These are phyloP conservation scores for Heteromormyrus szaboi DNA, from an alignment of 2,797 vertebrate species.

Conservation along the genomic window DNA sequence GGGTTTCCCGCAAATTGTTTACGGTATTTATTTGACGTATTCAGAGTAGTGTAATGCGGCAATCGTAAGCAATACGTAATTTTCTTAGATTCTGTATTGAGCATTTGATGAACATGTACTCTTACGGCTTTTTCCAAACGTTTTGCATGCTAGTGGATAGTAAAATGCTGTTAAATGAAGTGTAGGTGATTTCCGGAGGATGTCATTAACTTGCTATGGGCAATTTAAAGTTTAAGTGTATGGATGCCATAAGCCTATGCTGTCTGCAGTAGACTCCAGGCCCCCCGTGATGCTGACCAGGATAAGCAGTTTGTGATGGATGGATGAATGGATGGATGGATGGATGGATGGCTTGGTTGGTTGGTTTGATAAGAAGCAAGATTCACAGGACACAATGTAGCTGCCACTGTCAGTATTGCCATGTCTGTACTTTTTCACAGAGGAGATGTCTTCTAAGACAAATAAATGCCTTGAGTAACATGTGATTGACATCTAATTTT, in stretches of 20 bases:
- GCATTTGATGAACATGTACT: neutral
- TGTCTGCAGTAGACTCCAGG: neutral
- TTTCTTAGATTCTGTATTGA: neutral
- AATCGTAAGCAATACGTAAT: neutral
- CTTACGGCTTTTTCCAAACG: neutral
- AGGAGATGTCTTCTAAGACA: neutral
- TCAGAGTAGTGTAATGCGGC: neutral
- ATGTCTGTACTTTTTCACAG: neutral
- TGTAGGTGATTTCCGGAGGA: neutral
- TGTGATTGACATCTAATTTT: neutral
- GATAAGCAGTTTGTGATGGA: neutral
- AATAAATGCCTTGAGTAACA: neutral
- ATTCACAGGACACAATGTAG: neutral
- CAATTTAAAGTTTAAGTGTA: neutral
- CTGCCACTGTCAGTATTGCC: neutral
- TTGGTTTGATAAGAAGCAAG: neutral
- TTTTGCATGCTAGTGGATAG: neutral
- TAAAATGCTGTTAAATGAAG: neutral
- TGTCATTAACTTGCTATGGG: neutral
- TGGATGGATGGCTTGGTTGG: neutral
- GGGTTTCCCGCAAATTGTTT: neutral
- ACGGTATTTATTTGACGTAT: neutral
- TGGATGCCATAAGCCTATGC: neutral
- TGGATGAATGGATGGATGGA: neutral
- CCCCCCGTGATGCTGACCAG: neutral